Base-by-base conservation (phyloP, 2,113 vertebrate genomes). In the Chloropsis hardwickii region DNA sequence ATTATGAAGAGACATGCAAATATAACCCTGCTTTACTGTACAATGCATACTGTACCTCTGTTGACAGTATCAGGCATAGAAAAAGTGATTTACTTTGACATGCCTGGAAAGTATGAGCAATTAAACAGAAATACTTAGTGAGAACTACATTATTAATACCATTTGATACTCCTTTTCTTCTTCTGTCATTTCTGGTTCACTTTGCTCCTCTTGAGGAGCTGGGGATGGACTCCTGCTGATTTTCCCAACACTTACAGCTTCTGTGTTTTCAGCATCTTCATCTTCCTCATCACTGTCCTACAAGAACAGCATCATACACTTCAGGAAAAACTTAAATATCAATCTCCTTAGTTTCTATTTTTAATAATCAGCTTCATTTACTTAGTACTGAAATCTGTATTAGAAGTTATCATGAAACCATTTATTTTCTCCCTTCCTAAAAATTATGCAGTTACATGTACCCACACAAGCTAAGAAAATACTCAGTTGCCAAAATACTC, bases 121-220 rank as follows among this genome's bases (percentile, higher is more conserved):
- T 58, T 6, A 62, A 54, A 58, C 28, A 78, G n/a, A 82, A 91
- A 66, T 12, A 65, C 18, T 82, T 58, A 37, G 14, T 42, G 12
- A 77, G 44, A 95, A 89, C 82, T 70, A 70, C 13, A 58, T 86
- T 50, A 79, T 35, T 97, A 98, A 85, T 96, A 99, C 99, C 99
- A 99, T 97, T 95, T 99, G 99, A 98, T 99, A 99, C n/a, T 99
- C 99, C 85, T 98, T 98, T 96, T 99, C 99, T 97, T 99, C 99
- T 70, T 99, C 99, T 9, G 99, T 99, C 99, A 99, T 99, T 97
- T 99, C 99, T 85, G 99, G 98, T 92, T 99, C 99, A 67, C 98
- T 99, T 25, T 98, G 98, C 69, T 99, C 99, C 86, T 99, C 99
- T 18, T 98, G 99, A 85, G 97, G 96, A 92, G 98, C 96, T n/a